Percentiles rank a stretch among this genome's conserved stretches.
Conservation (phyloP, 1,140 invertebrate genomes). For the Bombus balteatus region DNA sequence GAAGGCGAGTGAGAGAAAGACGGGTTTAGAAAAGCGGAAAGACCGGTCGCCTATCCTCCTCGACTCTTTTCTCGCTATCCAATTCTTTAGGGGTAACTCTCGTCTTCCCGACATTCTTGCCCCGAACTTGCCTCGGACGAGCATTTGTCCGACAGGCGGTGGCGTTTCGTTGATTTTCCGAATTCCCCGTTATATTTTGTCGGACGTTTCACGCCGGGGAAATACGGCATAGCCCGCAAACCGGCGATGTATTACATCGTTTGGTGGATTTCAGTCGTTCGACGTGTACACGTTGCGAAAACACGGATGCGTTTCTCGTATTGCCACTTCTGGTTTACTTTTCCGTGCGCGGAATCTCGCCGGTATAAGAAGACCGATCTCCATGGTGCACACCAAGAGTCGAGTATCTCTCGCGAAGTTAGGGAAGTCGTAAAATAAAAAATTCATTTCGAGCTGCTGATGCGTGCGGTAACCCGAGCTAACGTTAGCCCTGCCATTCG, state of each 20-base stretch:
- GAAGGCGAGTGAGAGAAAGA: slow-evolving; percentile 11
- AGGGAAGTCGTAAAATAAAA: slow-evolving; percentile 48
- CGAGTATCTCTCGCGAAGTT: neutral
- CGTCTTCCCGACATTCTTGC: slow-evolving; percentile 17
- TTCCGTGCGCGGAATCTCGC: neutral
- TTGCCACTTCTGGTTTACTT: neutral
- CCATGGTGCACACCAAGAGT: neutral
- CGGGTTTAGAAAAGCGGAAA: slow-evolving; percentile 9
- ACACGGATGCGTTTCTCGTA: neutral
- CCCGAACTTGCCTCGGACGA: slow-evolving; percentile 15
- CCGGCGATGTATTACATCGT: neutral
- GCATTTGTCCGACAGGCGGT: neutral
- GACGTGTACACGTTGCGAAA: neutral
- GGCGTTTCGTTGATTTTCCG: neutral
- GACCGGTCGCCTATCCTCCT: neutral
- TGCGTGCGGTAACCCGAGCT: slow-evolving; percentile 3
- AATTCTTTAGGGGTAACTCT: slow-evolving; percentile 37
- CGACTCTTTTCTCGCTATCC: neutral
- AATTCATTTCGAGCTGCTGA: slow-evolving; percentile 33
- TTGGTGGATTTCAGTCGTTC: no score
- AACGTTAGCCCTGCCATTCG: slow-evolving; percentile 22
- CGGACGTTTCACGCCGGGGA: no score
- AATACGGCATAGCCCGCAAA: neutral
- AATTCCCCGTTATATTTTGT: neutral
- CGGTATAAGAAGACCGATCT: neutral